Evolutionary conservation across 2,797 vertebrate genomes (phyloP), one percentile per base, ranked within the genome.

Genomic region (Hoplostethus mediterraneus): DNA sequence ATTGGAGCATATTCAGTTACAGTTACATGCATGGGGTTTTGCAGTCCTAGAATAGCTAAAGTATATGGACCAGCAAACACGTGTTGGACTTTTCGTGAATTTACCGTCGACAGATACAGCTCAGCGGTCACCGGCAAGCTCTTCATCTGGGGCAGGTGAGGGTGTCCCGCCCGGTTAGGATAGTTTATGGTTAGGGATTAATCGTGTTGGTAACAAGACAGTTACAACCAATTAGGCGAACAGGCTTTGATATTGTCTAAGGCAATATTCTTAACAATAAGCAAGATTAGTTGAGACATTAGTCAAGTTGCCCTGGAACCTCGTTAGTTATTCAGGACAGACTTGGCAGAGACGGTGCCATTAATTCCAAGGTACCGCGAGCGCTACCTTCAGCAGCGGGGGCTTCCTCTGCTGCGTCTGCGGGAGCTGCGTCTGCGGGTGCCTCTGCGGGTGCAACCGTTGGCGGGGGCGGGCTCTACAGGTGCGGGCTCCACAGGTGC

Each of bases 301-400:
- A 7, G 49, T 25, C 9, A 52, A 52, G 6, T 52, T n/a, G 11
- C 17, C 48, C 1, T 28, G 3, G 30, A 55, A 45, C 17, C 51
- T 11, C 8, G 6, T 6, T 44, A 13, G 9, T 6, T 42, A 44
- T 48, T 44, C 17, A 28, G 10, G 13, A 4, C 3, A 2, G 10
- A 5, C 21, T 64, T 59, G 4, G 42, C 1, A 13, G 14, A 28
- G 21, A 21, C 21, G 38, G n/a, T 72, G 57, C 11, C 7, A 58
- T 69, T n/a, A n/a, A 2, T 11, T 17, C 44, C 61, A 40, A 5
- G 13, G 25, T 69, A 92, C 87, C 90, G 85, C 83, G 74, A 14
- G 73, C 31, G 6, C 33, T 73, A 82, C 44, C 87, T 40, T 90
- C 87, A 16, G 80, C 71, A 21, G 82, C 58, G 0, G 66, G 59